These are phyloP conservation scores for Plebejus argus DNA, from an alignment of 2,888 invertebrate species.

Conservation along the genomic window DNA sequence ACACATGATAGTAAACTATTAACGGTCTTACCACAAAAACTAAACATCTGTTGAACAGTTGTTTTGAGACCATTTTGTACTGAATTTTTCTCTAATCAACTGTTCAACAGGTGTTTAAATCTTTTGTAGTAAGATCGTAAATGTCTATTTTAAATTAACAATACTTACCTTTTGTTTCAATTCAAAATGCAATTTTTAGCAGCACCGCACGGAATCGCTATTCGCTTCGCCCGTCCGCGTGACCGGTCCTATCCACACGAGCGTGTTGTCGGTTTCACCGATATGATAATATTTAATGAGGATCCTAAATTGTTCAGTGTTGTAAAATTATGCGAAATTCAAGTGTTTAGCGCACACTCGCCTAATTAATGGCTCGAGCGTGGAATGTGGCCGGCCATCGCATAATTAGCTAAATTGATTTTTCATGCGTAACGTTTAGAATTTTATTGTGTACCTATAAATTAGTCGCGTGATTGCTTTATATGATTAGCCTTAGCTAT, in stretches of 20 bases:
- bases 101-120: no score
- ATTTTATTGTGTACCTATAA: background rate
- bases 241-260: background rate
- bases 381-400: background rate
- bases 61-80: no score
- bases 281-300: conserved; percentile 32
- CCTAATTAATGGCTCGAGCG: conserved; percentile 15
- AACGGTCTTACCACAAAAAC: no score
- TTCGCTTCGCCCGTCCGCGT: background rate
- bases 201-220: background rate
- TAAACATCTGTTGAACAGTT: no score
- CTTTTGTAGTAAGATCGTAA: no score
- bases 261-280: conserved; percentile 23
- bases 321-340: conserved; percentile 30
- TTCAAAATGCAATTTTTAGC: background rate
- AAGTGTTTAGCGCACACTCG: conserved; percentile 25
- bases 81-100: no score
- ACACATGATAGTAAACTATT: no score
- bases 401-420: conserved; percentile 13
- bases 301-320: conserved; percentile 30
- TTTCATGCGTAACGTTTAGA: background rate
- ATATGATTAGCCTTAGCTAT: no score
- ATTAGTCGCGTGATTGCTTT: background rate
- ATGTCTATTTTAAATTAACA: no score
- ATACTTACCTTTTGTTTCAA: background rate